Conservation (phyloP, 2,113 vertebrate genomes). For the Tyrannus savana region DNA sequence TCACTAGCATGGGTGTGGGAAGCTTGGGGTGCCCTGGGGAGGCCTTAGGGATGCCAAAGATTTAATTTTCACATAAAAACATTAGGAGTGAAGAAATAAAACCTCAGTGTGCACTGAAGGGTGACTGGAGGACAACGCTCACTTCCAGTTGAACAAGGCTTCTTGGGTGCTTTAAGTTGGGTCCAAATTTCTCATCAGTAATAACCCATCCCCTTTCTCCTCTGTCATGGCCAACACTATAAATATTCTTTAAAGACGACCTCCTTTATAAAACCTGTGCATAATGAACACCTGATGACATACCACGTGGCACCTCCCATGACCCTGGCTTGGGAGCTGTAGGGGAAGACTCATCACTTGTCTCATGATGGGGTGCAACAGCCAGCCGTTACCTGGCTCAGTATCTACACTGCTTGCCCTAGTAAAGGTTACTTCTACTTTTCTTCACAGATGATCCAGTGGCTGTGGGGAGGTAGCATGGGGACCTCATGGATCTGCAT, state of each 20-base stretch:
- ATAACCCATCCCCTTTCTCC: background rate
- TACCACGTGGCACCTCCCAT: background rate
- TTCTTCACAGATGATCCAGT: background rate
- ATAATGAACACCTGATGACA: background rate
- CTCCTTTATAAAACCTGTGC: background rate
- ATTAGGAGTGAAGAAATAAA: background rate
- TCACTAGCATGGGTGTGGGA: background rate
- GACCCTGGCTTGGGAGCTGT: background rate
- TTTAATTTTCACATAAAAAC: background rate
- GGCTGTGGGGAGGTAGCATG: rapidly evolving
- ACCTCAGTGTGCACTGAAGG: background rate
- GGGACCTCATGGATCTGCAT: background rate
- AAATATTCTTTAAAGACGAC: background rate
- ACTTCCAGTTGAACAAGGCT: background rate
- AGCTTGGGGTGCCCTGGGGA: background rate
- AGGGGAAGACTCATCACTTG: rapidly evolving
- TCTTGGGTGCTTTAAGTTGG: background rate
- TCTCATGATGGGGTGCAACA: background rate
- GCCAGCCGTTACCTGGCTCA: background rate
- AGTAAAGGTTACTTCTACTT: background rate
- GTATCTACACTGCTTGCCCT: background rate
- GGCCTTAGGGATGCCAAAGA: background rate
- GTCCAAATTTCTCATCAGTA: background rate
- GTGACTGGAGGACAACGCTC: background rate
- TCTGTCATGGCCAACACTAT: background rate